Base-by-base conservation (phyloP, 2,888 invertebrate genomes). In the Melolontha melolontha region DNA sequence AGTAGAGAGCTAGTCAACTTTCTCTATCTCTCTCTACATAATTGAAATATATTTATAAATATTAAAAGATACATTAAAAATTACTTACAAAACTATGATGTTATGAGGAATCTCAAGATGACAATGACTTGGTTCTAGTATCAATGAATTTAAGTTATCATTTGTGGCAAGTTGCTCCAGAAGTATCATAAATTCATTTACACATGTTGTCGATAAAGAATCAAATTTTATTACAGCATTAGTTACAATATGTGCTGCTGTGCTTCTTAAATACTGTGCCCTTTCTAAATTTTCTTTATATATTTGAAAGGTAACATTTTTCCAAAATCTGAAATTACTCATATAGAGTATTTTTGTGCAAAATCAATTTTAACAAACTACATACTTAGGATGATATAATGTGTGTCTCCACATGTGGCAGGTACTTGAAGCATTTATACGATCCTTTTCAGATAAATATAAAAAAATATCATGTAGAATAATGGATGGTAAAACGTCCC, bases 331-430 rank as follows among this genome's bases (percentile, higher is more conserved):
- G 66, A 77, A 78, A 72, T 5, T 50, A 42, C 63, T 41, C 16
- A 57, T 52, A 55, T 51, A 14, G 41, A 22, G 1, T 22, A 22
- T 22, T 2, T 22, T 2, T 22, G 44, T 65, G 16, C 6, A 27
- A 14, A 55, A 39, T 29, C 14, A 51, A 52, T 14, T 12, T 39
- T 10, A 42, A 51, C 34, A 39, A 66, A 44, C 17, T 29, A 71
- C 75, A 76, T 78, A 83, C 83, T 79, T 81, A 71, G 83, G 82
- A 76, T 83, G 82, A 73, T 81, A 83, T 16, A 81, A 74, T 68
- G 76, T 79, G 47, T 79, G 78, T 75, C 84, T 77, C 84, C 84
- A 84, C 69, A 79, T 79, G 68, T 78, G 79, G 72, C 84, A 84
- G 65, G 80, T 80, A 73, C 79, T 79, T 34, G 83, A 83, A 47